Evolutionary conservation across 2,888 invertebrate species (phyloP), one percentile per base, ranked within the genome.

Genomic region (Clusia tigrina): DNA sequence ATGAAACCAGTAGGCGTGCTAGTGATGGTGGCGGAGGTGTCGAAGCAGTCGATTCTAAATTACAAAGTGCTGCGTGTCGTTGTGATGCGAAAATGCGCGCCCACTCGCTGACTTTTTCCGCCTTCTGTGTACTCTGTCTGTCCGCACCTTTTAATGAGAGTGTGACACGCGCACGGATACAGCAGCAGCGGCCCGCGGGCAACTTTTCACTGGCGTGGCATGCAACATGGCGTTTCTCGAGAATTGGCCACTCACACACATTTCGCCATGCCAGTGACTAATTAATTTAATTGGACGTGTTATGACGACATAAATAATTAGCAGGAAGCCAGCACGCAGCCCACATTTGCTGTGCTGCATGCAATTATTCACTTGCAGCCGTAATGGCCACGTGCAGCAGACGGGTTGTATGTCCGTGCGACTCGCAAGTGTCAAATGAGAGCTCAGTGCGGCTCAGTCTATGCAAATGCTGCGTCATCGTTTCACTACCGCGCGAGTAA

Each of bases 211-310:
- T 15, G 3, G 3, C 3, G 42, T 20, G 15, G 48, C 48, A 20
- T 48, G 48, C 22, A 48, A 48, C 22, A 20, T 48, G 18, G 2
- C 22, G 48, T 20, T 48, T 5, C 6, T 15, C 2, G 15, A 20
- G 5, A 3, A 6, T 20, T 48, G 48, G 15, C 48, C 9, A 18
- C 20, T 48, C 48, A 48, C n/a, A 48, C 48, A 22, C 48, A 6
- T 48, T 2, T 3, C 42, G 42, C n/a, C 54, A 54, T 60, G 60
- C 48, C 9, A n/a, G 26, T 22, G 54, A n/a, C 32, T 54, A 63
- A 65, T 54, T 63, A 58, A 25, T 60, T 63, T 60, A 65, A 63
- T 63, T 65, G 60, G 52, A 60, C 63, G 58, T 22, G 60, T 65
- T 65, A 55, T 58, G 62, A 63, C 63, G 65, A 60, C 65, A 60